phyloP scores from a whole-genome alignment of 1,140 invertebrate species.

The Lutraria rhynchaena region DNA sequence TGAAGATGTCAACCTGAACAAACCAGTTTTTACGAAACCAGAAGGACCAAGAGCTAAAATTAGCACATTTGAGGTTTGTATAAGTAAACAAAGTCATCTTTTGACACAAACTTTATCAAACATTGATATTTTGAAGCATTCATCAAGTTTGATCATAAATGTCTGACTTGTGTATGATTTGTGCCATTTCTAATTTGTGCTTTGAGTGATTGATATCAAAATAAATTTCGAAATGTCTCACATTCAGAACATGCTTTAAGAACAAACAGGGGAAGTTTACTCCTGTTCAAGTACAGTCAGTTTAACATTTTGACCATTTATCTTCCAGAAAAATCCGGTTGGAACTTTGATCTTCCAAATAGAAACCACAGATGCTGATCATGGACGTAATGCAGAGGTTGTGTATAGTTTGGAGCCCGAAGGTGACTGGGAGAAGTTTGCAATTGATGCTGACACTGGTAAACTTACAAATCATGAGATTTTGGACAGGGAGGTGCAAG shows the following conservation, averaged over 20 bases:
- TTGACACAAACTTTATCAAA: no score
- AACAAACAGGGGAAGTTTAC: no score
- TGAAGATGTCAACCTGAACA: slow-evolving; percentile 61
- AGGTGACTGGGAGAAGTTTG: slow-evolving; percentile 65
- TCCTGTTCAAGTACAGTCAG: no score
- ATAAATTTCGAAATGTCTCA: no score
- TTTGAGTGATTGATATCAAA: no score
- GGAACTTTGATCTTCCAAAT: slow-evolving; percentile 48
- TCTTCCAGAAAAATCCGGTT: slow-evolving; percentile 18
- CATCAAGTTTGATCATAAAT: no score
- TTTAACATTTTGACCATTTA: no score
- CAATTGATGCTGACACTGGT: slow-evolving; percentile 61
- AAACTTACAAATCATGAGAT: slow-evolving; percentile 60
- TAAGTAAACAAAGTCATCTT: no score
- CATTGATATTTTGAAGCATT: no score
- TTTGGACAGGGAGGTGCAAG: slow-evolving; percentile 66
- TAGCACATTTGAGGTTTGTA: slow-evolving; percentile 15
- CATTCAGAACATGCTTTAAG: no score
- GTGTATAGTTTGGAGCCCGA: slow-evolving; percentile 58
- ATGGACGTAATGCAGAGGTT: slow-evolving; percentile 68
- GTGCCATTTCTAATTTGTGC: no score
- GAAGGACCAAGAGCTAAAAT: slow-evolving; percentile 29
- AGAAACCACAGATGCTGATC: slow-evolving; percentile 66
- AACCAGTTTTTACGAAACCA: slow-evolving; percentile 45
- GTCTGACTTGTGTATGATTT: no score